Evolutionary conservation across 1,140 invertebrate species (phyloP), one percentile per base, ranked within the genome.

Genomic region (Leptinotarsa lineolata): DNA sequence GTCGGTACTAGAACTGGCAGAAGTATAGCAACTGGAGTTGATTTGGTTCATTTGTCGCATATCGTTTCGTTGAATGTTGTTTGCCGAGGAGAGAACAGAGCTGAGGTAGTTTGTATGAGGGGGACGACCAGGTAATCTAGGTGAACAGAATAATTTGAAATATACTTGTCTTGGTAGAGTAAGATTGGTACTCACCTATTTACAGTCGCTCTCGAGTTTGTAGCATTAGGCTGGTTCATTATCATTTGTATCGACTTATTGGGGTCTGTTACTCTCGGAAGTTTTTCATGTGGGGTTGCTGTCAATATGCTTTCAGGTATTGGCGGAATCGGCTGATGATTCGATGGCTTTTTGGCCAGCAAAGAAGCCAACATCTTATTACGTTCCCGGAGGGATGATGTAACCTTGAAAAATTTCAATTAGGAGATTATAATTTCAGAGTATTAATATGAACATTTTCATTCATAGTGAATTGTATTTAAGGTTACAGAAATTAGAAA

Each of bases 331-430:
- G 88, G 87, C 58, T 92, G 90, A 65, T 91, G 90, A 48, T 90
- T 89, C n/a, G 91, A 89, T 67, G 92, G 91, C 78, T 93, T 90
- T 81, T 92, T 92, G 13, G 93, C 92, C 79, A 97, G 84, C 70
- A 97, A 84, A 61, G 91, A 91, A 13, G 94, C 94, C 74, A 97
- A 86, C 90, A 97, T 94, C 79, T 93, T 92, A 85, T 97, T 97
- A 80, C 91, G 92, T 82, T 94, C 90, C 84, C 92, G 93, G 4
- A 94, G 86, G 71, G 86, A 84, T 4, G 88, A 88, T 1, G 87
- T 85, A 1, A 87, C 87, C 76, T 86, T 82, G 66, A 75, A 59
- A 71, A 68, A 11, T 39, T 39, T 39, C 30, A 39, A 39, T 30
- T 30, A 30, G 8, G 2, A 30, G 30, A 30, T 30, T 11, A 30